These are phyloP conservation scores for Pocillopora meandrina DNA, from an alignment of 92 coral and sea anemone genomes.

Conservation along the genomic window DNA sequence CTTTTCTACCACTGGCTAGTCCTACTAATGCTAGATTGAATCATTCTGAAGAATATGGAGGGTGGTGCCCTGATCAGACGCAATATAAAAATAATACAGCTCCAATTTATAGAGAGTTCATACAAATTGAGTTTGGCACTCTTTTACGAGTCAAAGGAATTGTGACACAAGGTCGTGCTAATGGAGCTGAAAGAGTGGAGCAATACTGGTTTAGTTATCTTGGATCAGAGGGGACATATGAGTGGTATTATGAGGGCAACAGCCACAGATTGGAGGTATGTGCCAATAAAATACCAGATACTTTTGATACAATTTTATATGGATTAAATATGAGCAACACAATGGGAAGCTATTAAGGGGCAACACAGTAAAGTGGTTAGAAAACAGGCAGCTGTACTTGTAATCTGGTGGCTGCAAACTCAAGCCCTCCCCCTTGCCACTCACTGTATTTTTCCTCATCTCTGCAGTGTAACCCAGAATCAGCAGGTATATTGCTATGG, in stretches of 20 bases:
- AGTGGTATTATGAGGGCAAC: not conserved
- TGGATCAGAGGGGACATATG: slow-evolving; percentile 13
- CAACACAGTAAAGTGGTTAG: no score
- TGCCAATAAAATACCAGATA: no score
- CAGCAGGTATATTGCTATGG: no score
- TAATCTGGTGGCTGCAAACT: no score
- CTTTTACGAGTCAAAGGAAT: slow-evolving; percentile 63
- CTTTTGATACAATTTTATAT: no score
- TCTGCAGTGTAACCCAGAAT: no score
- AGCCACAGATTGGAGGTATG: not conserved
- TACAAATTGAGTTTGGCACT: slow-evolving; percentile 49
- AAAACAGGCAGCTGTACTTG: no score
- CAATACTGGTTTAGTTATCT: slow-evolving; percentile 49
- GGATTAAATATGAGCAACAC: no score
- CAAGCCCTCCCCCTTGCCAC: no score
- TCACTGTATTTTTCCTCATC: no score
- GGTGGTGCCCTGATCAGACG: slow-evolving; percentile 81
- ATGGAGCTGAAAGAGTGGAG: slow-evolving; percentile 59
- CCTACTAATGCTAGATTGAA: slow-evolving; percentile 65
- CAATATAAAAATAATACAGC: slow-evolving; percentile 31
- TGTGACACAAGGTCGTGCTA: slow-evolving; percentile 69
- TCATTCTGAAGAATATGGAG: slow-evolving; percentile 46
- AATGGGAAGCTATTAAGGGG: no score
- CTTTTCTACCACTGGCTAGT: slow-evolving; percentile 12
- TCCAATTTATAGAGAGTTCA: slow-evolving; percentile 58